A percentile compares a stretch with the other conserved stretches of the same genome.
These are phyloP conservation scores for Samia ricini DNA, from an alignment of 1,140 invertebrate genomes.

Conservation along the genomic window DNA sequence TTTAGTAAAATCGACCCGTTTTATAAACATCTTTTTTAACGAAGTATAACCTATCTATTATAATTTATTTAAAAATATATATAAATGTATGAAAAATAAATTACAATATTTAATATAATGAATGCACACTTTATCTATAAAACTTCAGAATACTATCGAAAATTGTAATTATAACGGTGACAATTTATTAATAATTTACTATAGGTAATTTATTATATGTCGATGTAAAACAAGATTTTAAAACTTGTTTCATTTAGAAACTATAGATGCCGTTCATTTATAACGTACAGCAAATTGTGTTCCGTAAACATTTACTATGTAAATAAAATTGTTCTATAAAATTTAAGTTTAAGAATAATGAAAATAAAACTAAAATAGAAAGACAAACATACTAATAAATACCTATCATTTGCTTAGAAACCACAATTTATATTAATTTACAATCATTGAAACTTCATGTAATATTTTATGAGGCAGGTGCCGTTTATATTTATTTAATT, in stretches of 20 bases:
- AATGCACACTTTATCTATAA: too few species aligned
- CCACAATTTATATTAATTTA: background rate
- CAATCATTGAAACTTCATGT: too few species aligned
- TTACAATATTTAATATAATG: too few species aligned
- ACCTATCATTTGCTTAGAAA: background rate
- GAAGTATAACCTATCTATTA: too few species aligned
- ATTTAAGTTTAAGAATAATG: background rate
- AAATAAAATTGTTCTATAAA: background rate
- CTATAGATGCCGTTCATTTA: background rate
- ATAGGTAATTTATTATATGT: background rate
- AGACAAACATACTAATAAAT: background rate
- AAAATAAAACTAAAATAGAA: background rate
- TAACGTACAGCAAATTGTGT: background rate
- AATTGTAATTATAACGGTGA: background rate
- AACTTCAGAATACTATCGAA: background rate
- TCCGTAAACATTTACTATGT: background rate
- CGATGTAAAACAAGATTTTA: background rate
- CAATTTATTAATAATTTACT: background rate
- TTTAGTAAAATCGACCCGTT: too few species aligned
- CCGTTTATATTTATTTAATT: background rate
- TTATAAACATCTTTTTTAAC: too few species aligned
- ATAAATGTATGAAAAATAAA: too few species aligned
- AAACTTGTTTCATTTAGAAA: background rate
- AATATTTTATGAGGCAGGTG: background rate
- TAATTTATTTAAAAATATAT: too few species aligned